Conservation (phyloP, 1,140 invertebrate genomes). For the Drosophila oshimai region DNA sequence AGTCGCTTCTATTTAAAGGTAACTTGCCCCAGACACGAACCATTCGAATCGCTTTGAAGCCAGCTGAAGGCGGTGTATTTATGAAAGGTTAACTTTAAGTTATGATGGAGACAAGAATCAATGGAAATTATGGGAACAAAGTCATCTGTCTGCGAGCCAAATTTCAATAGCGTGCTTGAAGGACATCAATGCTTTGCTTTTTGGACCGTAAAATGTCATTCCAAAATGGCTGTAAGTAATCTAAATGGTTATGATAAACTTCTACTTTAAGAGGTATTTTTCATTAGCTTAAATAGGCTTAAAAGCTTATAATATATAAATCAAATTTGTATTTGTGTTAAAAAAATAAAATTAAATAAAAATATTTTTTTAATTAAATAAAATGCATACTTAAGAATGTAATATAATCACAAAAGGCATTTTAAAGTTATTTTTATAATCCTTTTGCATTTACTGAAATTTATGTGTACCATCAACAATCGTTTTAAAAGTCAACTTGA, state of each 20-base stretch:
- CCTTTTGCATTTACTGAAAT: not conserved
- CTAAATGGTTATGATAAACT: not conserved
- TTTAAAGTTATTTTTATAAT: not conserved
- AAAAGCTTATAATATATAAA: too few species aligned
- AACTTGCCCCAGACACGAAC: slow-evolving; percentile 29
- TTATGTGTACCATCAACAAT: slow-evolving; percentile 13
- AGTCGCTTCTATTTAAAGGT: slow-evolving; percentile 50
- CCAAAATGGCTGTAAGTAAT: not conserved
- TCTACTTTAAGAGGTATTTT: not conserved
- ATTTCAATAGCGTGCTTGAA: not conserved
- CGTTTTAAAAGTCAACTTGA: slow-evolving; percentile 11
- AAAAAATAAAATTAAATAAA: not conserved
- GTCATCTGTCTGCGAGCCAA: not conserved
- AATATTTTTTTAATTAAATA: not conserved
- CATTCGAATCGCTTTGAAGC: not conserved
- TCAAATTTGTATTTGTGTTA: not conserved
- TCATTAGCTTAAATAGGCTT: too few species aligned
- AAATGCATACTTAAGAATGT: too few species aligned
- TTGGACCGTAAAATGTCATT: too few species aligned
- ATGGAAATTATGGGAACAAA: slow-evolving; percentile 9
- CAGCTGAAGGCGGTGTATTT: not conserved
- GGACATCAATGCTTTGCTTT: not conserved
- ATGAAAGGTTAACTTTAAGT: slow-evolving; percentile 15
- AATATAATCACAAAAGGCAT: too few species aligned
- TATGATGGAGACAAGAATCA: slow-evolving; percentile 1